phyloP scores from a whole-genome alignment of 2,113 vertebrate genomes.

The Lates calcarifer region DNA sequence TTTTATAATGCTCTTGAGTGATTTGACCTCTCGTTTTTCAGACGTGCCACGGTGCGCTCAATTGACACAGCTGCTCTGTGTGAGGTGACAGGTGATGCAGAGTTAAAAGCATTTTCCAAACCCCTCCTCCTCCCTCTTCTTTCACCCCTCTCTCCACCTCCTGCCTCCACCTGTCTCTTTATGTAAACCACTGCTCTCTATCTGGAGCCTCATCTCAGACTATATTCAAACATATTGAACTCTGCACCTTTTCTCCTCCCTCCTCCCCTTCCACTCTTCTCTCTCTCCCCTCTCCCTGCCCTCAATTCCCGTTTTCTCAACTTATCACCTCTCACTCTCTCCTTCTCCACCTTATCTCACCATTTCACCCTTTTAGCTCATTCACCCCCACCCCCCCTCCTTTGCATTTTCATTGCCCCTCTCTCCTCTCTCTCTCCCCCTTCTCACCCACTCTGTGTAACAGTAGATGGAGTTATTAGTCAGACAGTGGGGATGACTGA shows the following conservation, averaged over 20 bases:
- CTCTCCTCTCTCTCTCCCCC: slow-evolving; percentile 6
- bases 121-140: slow-evolving; percentile 5
- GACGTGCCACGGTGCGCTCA: slow-evolving; percentile 29
- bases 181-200: slow-evolving; percentile 49
- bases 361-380: slow-evolving; percentile 54
- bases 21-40: slow-evolving; percentile 66
- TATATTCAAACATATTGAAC: slow-evolving; percentile 42
- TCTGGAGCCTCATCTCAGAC: slow-evolving; percentile 43
- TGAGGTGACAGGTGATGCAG: slow-evolving; percentile 73
- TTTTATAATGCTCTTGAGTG: slow-evolving; percentile 58
- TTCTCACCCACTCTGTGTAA: slow-evolving; percentile 64
- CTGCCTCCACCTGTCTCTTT: slow-evolving; percentile 64
- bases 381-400: slow-evolving; percentile 1
- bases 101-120: slow-evolving; percentile 71
- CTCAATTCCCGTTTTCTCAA: slow-evolving; percentile 38
- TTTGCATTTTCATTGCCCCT: slow-evolving; percentile 37
- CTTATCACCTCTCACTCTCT: slow-evolving; percentile 54
- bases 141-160: slow-evolving; percentile 18
- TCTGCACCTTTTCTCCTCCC: not conserved
- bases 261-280: not conserved
- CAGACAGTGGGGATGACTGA: slow-evolving; percentile 78
- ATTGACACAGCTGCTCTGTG: slow-evolving; percentile 75
- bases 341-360: slow-evolving; percentile 43
- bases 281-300: not conserved
- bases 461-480: slow-evolving; percentile 83